Evolutionary conservation across 1,140 invertebrate species (phyloP), one percentile per base, ranked within the genome.

Genomic region (Danaus plexippus): DNA sequence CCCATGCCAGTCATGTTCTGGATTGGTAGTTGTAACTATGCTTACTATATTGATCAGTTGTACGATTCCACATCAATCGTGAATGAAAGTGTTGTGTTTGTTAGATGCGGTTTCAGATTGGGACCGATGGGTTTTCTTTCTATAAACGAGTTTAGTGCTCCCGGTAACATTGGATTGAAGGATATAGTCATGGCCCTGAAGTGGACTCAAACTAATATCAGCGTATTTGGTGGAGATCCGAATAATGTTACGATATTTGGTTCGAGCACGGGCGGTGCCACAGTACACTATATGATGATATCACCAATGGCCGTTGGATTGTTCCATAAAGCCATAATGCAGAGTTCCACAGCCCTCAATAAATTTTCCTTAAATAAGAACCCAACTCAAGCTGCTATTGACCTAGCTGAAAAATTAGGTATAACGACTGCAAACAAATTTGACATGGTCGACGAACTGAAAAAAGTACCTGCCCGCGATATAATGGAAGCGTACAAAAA

Each of bases 91-190:
- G 66, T 86, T n/a, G 61, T 86, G 43, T 82, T 73, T 67, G 80
- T 83, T 7, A 69, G 66, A 61, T 82, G 78, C 50, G 71, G 73
- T 7, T 81, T 71, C 58, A 65, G 83, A 57, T 57, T 85, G 32
- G 83, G 83, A 46, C 75, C 80, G 9, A 75, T 84, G 50, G 84
- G 84, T 43, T 85, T 87, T 66, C 63, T 87, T 13, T 82, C 84
- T 11, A 71, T 75, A 3, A 77, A 80, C 63, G 79, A 84, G 11
- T 73, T 78, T 40, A 66, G 63, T 41, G 85, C 87, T 9, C 81
- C 88, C 9, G 91, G 91, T 42, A 92, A 92, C 75, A 88, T 85
- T 75, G 91, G 91, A 8, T 62, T 92, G 51, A 90, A 90, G 79
- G 91, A 92, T 69, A 88, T 91, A 72, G 73, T 89, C 3, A 63